Conservation (phyloP, 2,888 invertebrate species). For the Scaptodrosophila latifasciaeformis region DNA sequence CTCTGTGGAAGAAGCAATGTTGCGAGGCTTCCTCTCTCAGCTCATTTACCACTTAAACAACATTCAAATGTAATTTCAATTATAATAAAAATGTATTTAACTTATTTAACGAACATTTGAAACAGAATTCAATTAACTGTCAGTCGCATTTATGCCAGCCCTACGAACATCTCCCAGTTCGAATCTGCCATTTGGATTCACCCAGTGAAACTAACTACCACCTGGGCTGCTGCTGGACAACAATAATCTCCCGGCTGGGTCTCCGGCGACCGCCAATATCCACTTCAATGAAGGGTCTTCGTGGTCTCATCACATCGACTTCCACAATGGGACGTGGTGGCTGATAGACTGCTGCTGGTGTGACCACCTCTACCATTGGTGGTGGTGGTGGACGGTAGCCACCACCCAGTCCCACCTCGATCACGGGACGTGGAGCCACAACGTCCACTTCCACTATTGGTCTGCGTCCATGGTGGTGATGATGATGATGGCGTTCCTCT, state of each 20-base stretch:
- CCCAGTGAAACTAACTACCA: conserved; percentile 39
- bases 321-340: conserved; percentile 50
- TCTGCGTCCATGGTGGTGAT: conserved; percentile 57
- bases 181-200: background rate
- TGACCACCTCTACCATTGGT: conserved; percentile 44
- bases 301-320: conserved; percentile 54
- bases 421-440: conserved; percentile 52
- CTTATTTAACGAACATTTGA: conserved; percentile 24
- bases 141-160: background rate
- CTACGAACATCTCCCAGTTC: conserved; percentile 5
- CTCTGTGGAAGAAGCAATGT: background rate
- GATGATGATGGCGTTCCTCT: conserved; percentile 49
- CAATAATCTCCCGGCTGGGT: conserved; percentile 46
- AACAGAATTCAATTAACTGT: conserved; percentile 28
- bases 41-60: conserved; percentile 11
- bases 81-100: conserved; percentile 33
- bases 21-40: background rate
- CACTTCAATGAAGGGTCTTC: conserved; percentile 51
- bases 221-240: conserved; percentile 47
- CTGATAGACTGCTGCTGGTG: conserved; percentile 51
- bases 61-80: conserved; percentile 43
- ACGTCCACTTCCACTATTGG: conserved; percentile 68
- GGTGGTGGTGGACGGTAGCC: conserved; percentile 39
- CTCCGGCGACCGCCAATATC: conserved; percentile 54
- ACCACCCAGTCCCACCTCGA: conserved; percentile 49